Conservation (phyloP, 2,888 invertebrate genomes). For the Lasioglossum malachurum region DNA sequence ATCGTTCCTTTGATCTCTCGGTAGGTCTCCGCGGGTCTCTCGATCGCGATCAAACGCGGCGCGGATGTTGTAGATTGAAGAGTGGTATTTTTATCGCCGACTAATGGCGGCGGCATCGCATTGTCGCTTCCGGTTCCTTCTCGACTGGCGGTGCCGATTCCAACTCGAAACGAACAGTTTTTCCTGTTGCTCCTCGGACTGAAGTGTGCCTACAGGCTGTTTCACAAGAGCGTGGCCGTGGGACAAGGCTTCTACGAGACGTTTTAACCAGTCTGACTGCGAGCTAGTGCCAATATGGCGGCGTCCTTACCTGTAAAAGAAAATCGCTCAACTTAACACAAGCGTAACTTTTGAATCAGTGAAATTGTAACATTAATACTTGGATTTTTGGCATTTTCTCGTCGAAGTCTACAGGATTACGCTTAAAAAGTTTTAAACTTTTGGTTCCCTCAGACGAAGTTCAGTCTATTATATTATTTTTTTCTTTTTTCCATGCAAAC, state of each 20-base stretch:
- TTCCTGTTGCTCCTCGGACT: neutral
- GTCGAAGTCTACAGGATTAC: neutral
- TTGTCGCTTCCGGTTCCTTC: constrained; percentile 9
- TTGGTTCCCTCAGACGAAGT: neutral
- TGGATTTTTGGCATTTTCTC: too few species aligned
- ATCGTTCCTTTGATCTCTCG: constrained; percentile 63
- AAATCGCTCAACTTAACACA: neutral
- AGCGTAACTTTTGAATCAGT: neutral
- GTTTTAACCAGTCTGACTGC: too few species aligned
- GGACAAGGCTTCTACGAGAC: too few species aligned
- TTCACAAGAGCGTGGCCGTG: neutral
- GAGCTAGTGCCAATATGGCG: too few species aligned
- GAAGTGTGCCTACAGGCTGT: neutral
- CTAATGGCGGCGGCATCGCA: neutral
- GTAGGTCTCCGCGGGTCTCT: constrained; percentile 35
- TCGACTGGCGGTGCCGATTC: neutral
- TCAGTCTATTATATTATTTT: too few species aligned
- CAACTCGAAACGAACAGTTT: neutral
- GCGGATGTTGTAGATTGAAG: constrained; percentile 36
- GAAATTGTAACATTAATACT: neutral
- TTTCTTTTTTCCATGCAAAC: neutral
- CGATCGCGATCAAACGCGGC: constrained; percentile 17
- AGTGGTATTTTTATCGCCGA: constrained; percentile 36
- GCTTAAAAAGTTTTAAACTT: neutral
- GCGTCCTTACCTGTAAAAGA: too few species aligned